Base-by-base conservation (phyloP, 2,888 invertebrate species). In the Plebejus melissa region DNA sequence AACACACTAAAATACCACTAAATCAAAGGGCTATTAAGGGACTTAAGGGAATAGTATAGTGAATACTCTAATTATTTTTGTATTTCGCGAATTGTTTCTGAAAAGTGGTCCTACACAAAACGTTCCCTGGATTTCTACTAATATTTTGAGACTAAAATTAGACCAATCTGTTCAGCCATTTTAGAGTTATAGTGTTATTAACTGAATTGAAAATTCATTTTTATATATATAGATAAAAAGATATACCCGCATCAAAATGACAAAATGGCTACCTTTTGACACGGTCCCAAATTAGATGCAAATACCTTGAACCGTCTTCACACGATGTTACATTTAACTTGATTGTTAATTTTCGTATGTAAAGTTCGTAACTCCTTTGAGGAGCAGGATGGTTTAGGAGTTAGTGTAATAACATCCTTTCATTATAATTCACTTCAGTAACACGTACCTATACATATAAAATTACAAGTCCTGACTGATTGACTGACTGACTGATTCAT, bases 381-480 rank as follows among this genome's bases (percentile, higher is more conserved):
- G 65, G 16, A 60, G 58, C 22, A 69, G 70, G n/a, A 70, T 7
- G 46, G 28, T 2, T 22, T 5, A 50, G 28, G 46, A 71, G 50
- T 71, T 71, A 46, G 28, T 71, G n/a, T 71, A 46, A 71, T 71
- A 46, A 71, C 22, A 71, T 50, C 41, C 71, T 50, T 71, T 28
- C 7, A 28, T 46, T 71, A 22, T 11, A 46, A 70, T 70, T n/a
- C 22, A 28, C 50, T 28, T 28, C 28, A 11, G 22, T 50, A 7
- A 70, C 22, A 41, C 41, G 22, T 22, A 22, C 22, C 22, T 22
- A 22, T 22, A 22, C 22, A 22, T 22, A 22, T 22, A 22, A 22
- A 22, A 22, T 22, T 22, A 22, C 22, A 22, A 22, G 22, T 22
- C 22, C 22, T 22, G 22, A 22, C 22, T 22, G 22, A 22, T 22